Base-by-base conservation (phyloP, 2,113 vertebrate genomes). In the Phaethornis superciliosus region DNA sequence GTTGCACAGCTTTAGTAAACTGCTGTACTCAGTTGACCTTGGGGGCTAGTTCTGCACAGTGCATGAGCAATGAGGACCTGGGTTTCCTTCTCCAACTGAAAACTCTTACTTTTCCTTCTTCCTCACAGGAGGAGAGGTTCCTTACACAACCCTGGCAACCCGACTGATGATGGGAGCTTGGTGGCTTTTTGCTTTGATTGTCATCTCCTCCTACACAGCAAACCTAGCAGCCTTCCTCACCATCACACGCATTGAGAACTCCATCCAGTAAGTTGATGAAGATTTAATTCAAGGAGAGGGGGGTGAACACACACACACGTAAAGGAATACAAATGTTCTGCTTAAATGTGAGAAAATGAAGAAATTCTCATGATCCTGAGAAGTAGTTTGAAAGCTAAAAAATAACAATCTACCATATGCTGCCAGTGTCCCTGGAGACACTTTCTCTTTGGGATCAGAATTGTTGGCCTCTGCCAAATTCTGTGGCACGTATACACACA, bases 91-190 rank as follows among this genome's bases (percentile, higher is more conserved):
- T 64, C 28, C 32, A 60, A 54, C 88, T 85, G n/a, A 80, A 93
- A 94, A 75, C 27, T 84, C 86, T 72, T 60, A 27, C 80, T 92
- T 97, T 91, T 92, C 35, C 75, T 90, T 95, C 55, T 96, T 96
- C 81, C 65, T 89, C 42, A 59, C 94, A 99, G 99, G 99, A 91
- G 99, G 99, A 81, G 99, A 99, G 94, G 99, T 99, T 22, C 99
- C 99, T 4, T 99, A 99, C 72, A 99, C 99, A 59, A 99, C 99
- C 27, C 96, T 99, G 94, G 99, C 99, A 81, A 99, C 99, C 0
- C 98, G 99, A 89, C 99, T 99, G 99, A 99, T 99, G 99, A 99
- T 99, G 99, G 99, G 99, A 4, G 98, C 99, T 47, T 99, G 99
- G 99, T 99, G 99, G 99, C 98, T 99, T 65, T 99, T 99, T 94